Evolutionary conservation across 2,113 vertebrate genomes (phyloP), one percentile per base, ranked within the genome.

Genomic region (Ciconia maguari): DNA sequence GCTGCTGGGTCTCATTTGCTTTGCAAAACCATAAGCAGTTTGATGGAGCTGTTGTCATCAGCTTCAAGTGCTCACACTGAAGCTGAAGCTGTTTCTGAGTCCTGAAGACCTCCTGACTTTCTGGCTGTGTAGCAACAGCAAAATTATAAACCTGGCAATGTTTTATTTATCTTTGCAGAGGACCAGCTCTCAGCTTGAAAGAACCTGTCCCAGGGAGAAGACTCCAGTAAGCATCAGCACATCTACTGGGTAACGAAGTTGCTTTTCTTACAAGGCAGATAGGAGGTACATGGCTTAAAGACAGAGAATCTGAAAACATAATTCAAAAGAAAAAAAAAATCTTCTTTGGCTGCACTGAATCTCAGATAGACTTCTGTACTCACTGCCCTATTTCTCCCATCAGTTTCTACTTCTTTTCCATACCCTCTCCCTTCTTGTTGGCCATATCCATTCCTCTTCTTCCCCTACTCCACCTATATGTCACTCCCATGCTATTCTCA

Each of bases 401-500:
- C 25, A 58, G 10, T 46, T 92, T 14, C 54, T 36, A 26, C 18
- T 72, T 69, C 13, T 61, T 77, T 83, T 81, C 55, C 26, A 55
- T 21, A n/a, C 8, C 9, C 19, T 54, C n/a, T 71, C 8, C 57
- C 24, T 87, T 81, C 68, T 52, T 44, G 15, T 41, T 79, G 29
- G n/a, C 12, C 18, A 46, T 27, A 72, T 48, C 27, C 38, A 61
- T 89, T 82, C 44, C 41, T 84, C 22, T 42, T 83, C 55, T 48
- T 71, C 51, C 14, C 24, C 34, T 75, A 17, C 22, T 74, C 32
- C 44, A 83, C 5, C 20, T 72, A 3, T 5, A 29, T 10, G 16
- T 64, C n/a, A 52, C 9, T 71, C 36, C 26, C 27, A 26, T 46
- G 32, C 5, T 4, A 0, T 64, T 93, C 26, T 75, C 0, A 0